phyloP scores from a whole-genome alignment of 2,888 invertebrate genomes.

The Melieria crassipennis region DNA sequence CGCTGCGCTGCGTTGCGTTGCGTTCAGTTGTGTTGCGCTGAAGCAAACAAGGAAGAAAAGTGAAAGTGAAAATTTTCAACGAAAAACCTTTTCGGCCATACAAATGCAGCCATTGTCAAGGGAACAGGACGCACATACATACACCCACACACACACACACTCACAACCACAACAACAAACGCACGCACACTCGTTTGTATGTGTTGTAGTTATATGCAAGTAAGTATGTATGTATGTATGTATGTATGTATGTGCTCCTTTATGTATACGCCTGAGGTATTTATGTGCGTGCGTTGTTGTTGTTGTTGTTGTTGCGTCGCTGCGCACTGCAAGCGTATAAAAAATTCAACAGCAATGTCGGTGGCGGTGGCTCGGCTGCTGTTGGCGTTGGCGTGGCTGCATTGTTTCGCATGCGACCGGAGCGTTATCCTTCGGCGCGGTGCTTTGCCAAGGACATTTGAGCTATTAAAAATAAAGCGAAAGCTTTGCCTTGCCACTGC shows the following conservation, averaged over 20 bases:
- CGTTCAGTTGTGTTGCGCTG: background rate
- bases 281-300: slow-evolving; percentile 15
- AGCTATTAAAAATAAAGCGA: slow-evolving; percentile 60
- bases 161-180: background rate
- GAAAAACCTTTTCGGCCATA: background rate
- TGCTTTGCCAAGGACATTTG: slow-evolving; percentile 64
- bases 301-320: background rate
- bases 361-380: background rate
- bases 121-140: background rate
- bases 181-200: background rate
- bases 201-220: slow-evolving; percentile 8
- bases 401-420: slow-evolving; percentile 5
- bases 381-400: slow-evolving; percentile 22
- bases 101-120: no score
- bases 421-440: slow-evolving; percentile 55
- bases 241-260: slow-evolving; percentile 20
- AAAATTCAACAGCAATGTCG: slow-evolving; percentile 26
- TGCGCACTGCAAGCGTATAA: slow-evolving; percentile 35
- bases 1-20: no score
- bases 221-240: slow-evolving; percentile 14
- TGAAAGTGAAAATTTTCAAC: slow-evolving; percentile 51
- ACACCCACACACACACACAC: slow-evolving; percentile 11
- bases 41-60: slow-evolving; percentile 43
- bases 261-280: slow-evolving; percentile 21
- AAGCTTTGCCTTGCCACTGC: slow-evolving; percentile 43